These are phyloP conservation scores for Stenotaenia linearis DNA, from an alignment of 2,888 invertebrate genomes.

Conservation along the genomic window DNA sequence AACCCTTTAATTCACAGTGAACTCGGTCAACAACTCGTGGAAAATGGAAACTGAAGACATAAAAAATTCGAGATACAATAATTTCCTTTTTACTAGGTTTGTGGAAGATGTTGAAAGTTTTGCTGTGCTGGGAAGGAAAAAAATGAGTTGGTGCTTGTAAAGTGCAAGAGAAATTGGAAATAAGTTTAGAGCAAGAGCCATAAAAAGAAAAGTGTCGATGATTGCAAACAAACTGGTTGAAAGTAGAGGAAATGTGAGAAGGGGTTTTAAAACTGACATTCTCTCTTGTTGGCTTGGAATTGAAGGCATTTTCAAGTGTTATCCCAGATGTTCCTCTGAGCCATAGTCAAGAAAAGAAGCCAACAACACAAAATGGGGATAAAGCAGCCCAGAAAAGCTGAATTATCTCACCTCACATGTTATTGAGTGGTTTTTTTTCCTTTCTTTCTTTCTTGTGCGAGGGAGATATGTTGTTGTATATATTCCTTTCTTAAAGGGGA, in stretches of 20 bases:
- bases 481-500: not conserved
- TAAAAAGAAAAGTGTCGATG: slow-evolving; percentile 26
- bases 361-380: slow-evolving; percentile 24
- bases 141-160: not conserved
- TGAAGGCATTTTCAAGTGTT: slow-evolving; percentile 26
- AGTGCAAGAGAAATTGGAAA: slow-evolving; percentile 14
- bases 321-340: slow-evolving; percentile 21
- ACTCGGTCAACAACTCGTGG: not conserved
- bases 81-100: not conserved
- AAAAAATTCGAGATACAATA: not conserved
- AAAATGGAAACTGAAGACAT: not conserved
- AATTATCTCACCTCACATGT: slow-evolving; percentile 26
- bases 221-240: slow-evolving; percentile 26
- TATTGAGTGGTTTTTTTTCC: slow-evolving; percentile 12
- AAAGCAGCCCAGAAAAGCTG: slow-evolving; percentile 6
- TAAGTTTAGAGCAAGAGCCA: slow-evolving; percentile 17
- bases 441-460: not conserved
- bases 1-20: not conserved
- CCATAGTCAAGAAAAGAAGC: slow-evolving; percentile 8
- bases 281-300: slow-evolving; percentile 20
- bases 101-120: not conserved
- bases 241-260: slow-evolving; percentile 17
- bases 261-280: slow-evolving; percentile 24
- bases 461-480: not conserved
- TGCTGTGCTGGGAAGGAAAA: not conserved